Percentiles rank a stretch among this genome's conserved stretches.
Evolutionary conservation across 1,140 invertebrate genomes (phyloP).

Genomic region (Periplaneta americana): DNA sequence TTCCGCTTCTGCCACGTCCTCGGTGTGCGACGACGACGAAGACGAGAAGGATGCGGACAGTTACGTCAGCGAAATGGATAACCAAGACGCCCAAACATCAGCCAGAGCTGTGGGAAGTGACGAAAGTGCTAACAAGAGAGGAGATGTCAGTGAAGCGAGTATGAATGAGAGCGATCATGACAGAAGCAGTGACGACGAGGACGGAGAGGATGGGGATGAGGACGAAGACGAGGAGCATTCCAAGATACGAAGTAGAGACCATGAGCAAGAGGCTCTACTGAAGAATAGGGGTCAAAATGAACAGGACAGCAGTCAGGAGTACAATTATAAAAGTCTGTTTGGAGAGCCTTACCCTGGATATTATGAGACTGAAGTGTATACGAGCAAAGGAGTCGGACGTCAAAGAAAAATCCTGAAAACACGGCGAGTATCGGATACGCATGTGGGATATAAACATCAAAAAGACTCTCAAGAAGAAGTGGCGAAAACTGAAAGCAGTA

Average conservation of each 20-base stretch:
- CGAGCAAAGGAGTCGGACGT: not conserved
- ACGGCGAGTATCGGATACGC: slow-evolving; percentile 26
- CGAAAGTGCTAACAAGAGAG: not conserved
- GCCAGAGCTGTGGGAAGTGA: not conserved
- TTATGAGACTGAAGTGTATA: not conserved
- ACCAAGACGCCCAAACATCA: not conserved
- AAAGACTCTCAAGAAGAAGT: not conserved
- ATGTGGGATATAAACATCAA: slow-evolving; percentile 25
- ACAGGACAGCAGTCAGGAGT: not conserved
- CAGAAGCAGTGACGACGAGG: not conserved
- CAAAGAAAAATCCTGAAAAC: slow-evolving; percentile 27
- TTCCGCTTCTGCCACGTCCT: slow-evolving; percentile 4
- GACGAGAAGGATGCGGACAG: not conserved
- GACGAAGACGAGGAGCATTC: not conserved
- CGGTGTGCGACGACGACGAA: slow-evolving; percentile 2
- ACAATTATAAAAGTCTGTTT: not conserved
- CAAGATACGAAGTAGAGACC: not conserved
- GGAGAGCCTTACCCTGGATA: not conserved
- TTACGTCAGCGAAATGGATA: not conserved
- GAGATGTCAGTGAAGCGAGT: not conserved
- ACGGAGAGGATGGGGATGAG: not conserved
- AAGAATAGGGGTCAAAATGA: not conserved
- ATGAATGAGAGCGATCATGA: not conserved
- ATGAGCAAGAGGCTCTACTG: no score
- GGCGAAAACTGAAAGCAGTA: not conserved